Percentiles rank a stretch among this genome's conserved stretches.
Conservation (phyloP, 1,140 invertebrate genomes). For the Drosophila kohkoa region DNA sequence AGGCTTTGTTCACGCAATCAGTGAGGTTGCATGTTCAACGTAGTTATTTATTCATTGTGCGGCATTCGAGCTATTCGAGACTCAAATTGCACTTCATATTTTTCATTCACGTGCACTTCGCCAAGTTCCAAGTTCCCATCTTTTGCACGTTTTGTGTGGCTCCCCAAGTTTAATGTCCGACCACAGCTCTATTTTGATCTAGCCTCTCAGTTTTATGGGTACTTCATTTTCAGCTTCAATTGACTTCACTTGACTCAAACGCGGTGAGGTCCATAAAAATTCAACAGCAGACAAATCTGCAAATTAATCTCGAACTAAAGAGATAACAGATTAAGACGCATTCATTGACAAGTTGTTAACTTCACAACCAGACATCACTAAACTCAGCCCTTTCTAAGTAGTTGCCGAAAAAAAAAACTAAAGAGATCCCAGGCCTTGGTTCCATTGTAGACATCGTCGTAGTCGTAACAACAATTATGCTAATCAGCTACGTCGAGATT, state of each 20-base stretch:
- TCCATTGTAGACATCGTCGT: slow-evolving; percentile 55
- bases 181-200: slow-evolving; percentile 10
- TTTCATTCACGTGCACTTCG: slow-evolving; percentile 51
- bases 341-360: slow-evolving; percentile 22
- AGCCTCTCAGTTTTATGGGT: slow-evolving; percentile 42
- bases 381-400: slow-evolving; percentile 47
- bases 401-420: not conserved
- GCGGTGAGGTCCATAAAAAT: slow-evolving; percentile 4
- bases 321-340: not conserved
- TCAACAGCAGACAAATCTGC: slow-evolving; percentile 22
- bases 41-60: slow-evolving; percentile 75
- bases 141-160: slow-evolving; percentile 51
- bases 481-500: slow-evolving; percentile 65
- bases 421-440: slow-evolving; percentile 30
- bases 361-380: not conserved
- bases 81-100: slow-evolving; percentile 68
- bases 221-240: slow-evolving; percentile 46
- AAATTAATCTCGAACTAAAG: slow-evolving; percentile 3
- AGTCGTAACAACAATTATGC: slow-evolving; percentile 70
- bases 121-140: slow-evolving; percentile 63
- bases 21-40: slow-evolving; percentile 67
- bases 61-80: slow-evolving; percentile 68
- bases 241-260: slow-evolving; percentile 40
- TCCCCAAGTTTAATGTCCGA: slow-evolving; percentile 76
- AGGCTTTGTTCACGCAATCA: slow-evolving; percentile 71